Evolutionary conservation across 2,113 vertebrate genomes (phyloP).

Genomic region (Ibidorhyncha struthersii): DNA sequence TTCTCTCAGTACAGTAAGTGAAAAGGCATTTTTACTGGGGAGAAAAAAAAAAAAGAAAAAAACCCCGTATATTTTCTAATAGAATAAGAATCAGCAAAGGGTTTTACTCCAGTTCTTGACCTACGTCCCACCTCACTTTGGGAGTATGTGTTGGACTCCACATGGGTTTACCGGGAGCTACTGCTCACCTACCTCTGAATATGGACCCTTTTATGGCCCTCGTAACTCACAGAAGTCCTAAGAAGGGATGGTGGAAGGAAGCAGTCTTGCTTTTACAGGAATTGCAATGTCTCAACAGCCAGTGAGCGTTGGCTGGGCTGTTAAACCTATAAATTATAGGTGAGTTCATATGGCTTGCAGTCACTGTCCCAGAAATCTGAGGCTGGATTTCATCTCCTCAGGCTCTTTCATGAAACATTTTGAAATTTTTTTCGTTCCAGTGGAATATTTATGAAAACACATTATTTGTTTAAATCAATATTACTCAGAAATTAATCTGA

Average conservation of each 20-base stretch:
- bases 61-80: background rate
- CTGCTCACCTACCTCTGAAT: background rate
- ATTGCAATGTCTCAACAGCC: background rate
- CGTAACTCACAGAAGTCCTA: rapidly evolving
- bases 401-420: background rate
- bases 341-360: background rate
- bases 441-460: background rate
- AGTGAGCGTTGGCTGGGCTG: background rate
- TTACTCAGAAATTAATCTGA: background rate
- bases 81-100: background rate
- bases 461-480: background rate
- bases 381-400: background rate
- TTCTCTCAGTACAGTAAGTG: background rate
- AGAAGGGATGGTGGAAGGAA: background rate
- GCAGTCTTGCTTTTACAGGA: rapidly evolving
- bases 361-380: background rate
- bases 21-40: background rate
- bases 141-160: no score
- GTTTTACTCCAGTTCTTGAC: background rate
- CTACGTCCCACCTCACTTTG: rapidly evolving
- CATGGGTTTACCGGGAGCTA: background rate
- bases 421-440: background rate
- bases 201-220: background rate
- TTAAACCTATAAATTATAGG: background rate
- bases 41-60: background rate